These are phyloP conservation scores for Ancistrus triradiatus DNA, from an alignment of 2,113 vertebrate species.

Conservation along the genomic window DNA sequence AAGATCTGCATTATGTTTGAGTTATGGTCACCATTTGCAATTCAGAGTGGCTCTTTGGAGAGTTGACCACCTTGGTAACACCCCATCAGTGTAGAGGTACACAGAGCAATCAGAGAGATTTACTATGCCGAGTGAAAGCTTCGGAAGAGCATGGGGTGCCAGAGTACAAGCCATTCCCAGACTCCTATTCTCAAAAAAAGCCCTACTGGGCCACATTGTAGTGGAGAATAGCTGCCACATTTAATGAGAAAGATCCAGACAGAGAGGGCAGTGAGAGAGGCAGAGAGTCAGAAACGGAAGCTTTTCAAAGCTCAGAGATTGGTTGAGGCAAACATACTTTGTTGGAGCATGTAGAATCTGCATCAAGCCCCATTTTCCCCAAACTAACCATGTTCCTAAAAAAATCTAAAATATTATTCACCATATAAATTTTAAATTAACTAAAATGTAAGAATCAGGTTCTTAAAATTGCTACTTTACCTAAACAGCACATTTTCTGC, in stretches of 20 bases:
- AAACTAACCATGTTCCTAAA: too few relatives aligned
- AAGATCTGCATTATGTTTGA: constrained; percentile 90
- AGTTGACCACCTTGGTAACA: constrained; percentile 78
- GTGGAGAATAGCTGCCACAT: constrained; percentile 65
- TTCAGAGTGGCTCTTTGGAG: constrained; percentile 88
- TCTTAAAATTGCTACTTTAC: too few relatives aligned
- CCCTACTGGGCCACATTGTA: constrained; percentile 73
- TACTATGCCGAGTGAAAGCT: constrained; percentile 63
- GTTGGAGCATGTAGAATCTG: too few relatives aligned
- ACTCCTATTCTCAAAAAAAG: constrained; percentile 64
- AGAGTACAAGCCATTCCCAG: constrained; percentile 60
- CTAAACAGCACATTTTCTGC: too few relatives aligned
- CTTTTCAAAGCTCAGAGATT: background rate
- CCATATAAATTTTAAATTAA: too few relatives aligned
- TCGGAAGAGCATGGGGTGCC: constrained; percentile 58
- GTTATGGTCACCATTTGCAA: constrained; percentile 94
- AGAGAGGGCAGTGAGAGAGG: background rate
- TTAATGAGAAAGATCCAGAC: constrained; percentile 59
- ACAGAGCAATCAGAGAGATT: constrained; percentile 76
- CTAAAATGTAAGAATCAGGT: too few relatives aligned
- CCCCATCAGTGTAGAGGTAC: constrained; percentile 65
- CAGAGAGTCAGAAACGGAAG: background rate
- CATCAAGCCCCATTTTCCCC: too few relatives aligned
- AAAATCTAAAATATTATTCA: too few relatives aligned
- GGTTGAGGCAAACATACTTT: background rate